Conservation (phyloP, 2,888 invertebrate genomes). For the Drosophila ochracea region DNA sequence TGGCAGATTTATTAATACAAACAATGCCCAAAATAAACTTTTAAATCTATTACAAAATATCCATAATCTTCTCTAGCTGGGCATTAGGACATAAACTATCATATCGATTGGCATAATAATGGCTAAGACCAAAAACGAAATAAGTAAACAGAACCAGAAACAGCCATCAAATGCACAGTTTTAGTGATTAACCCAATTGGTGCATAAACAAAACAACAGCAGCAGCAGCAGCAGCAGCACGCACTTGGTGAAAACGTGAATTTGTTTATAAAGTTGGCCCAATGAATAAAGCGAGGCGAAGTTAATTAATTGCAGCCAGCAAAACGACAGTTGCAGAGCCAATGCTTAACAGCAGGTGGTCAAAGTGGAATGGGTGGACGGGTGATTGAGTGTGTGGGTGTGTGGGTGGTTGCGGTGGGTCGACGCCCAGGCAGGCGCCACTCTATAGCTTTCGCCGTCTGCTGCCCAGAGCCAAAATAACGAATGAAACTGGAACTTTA, state of each 20-base stretch:
- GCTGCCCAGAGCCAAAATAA: constrained; percentile 51
- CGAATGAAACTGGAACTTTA: constrained; percentile 78
- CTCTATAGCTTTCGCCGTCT: constrained; percentile 26
- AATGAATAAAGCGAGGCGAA: constrained; percentile 41
- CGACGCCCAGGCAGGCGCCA: constrained; percentile 60
- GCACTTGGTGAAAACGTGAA: constrained; percentile 26
- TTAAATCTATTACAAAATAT: background rate
- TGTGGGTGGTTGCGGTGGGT: background rate
- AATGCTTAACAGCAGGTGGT: constrained; percentile 61
- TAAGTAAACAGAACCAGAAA: constrained; percentile 32
- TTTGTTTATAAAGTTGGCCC: constrained; percentile 66
- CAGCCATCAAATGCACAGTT: constrained; percentile 23
- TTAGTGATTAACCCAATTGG: constrained; percentile 66
- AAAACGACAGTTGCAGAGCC: constrained; percentile 56
- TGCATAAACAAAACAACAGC: constrained; percentile 62
- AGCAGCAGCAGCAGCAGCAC: constrained; percentile 16
- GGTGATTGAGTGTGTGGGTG: background rate
- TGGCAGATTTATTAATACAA: background rate
- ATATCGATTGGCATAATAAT: constrained; percentile 26
- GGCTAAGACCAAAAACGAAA: constrained; percentile 11
- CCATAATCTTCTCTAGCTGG: background rate
- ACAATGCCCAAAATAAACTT: constrained; percentile 1
- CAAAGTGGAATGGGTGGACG: constrained; percentile 6
- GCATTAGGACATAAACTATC: constrained; percentile 8
- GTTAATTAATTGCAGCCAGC: constrained; percentile 73